Evolutionary conservation across 2,888 invertebrate genomes (phyloP).

Genomic region (Teleiodes luculella): DNA sequence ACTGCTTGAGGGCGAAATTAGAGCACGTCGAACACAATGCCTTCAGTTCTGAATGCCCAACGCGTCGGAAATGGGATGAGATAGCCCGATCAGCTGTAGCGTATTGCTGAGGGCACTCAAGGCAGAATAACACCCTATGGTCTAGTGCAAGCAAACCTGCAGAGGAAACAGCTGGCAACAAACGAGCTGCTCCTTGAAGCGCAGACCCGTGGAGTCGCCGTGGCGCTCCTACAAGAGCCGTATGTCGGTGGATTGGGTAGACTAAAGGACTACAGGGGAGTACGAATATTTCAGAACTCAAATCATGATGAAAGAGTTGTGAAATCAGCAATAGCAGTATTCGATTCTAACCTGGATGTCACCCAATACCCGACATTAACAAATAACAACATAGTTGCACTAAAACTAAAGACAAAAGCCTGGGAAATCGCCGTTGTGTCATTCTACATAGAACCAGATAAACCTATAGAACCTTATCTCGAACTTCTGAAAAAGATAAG

Average conservation of each 20-base stretch:
- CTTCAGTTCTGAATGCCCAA: neutral
- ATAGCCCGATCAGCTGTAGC: neutral
- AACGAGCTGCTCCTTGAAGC: neutral
- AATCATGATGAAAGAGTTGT: neutral
- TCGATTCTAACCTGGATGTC: constrained; percentile 10
- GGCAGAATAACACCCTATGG: neutral
- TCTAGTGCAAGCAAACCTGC: constrained; percentile 13
- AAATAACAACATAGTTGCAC: constrained; percentile 14
- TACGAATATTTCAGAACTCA: constrained; percentile 5
- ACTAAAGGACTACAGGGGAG: neutral
- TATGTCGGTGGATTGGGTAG: constrained; percentile 11
- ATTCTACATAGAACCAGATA: constrained; percentile 14
- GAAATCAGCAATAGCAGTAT: constrained; percentile 15
- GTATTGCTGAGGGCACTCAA: constrained; percentile 1
- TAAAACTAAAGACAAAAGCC: constrained; percentile 7
- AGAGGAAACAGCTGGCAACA: neutral
- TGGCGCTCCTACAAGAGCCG: constrained; percentile 15
- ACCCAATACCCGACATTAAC: constrained; percentile 8
- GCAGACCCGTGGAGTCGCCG: neutral
- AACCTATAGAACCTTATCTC: constrained; percentile 13
- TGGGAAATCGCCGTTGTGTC: constrained; percentile 15
- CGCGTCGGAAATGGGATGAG: neutral
- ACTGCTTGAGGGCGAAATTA: neutral
- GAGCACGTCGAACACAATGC: neutral
- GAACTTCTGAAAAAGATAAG: neutral